Base-by-base conservation (phyloP, 2,113 vertebrate species). In the Equus przewalskii region DNA sequence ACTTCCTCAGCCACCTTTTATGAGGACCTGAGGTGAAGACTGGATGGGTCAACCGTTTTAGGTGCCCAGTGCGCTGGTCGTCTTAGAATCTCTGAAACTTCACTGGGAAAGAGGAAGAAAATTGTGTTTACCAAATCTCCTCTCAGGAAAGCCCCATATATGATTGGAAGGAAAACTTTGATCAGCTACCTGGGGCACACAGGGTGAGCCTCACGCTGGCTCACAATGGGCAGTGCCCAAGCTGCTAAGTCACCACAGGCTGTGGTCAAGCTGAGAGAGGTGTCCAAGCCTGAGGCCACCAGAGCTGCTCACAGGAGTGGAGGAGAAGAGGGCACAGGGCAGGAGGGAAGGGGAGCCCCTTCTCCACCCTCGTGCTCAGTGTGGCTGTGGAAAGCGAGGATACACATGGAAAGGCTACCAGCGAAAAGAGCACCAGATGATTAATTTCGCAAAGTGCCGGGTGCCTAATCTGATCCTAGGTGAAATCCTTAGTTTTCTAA, bases 271-370 rank as follows among this genome's bases (percentile, higher is more conserved):
- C n/a, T 83, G 56, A 81, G 49, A 56, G 41, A 89, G n/a, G 19
- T 24, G 12, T 41, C 24, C 4, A 1, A 58, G 64, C 62, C 28
- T 8, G 58, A 6, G 33, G 28, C 62, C 9, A 0, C 26, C 19
- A 7, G 3, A 80, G 67, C 82, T 65, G 21, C 46, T 6, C 15
- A 9, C 0, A 0, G 6, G 19, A 30, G 6, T 19, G 24, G 18
- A 21, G 26, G 8, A 13, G 41, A 41, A 41, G 36, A 41, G 36
- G 36, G 22, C 36, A 2, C 4, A 0, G 0, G 6, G 16, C 4
- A 12, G 33, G 26, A 36, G 26, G 1, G 1, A 8, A 1, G 49
- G 21, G 30, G 44, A 30, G 3, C 7, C 4, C 26, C 10, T 26
- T 62, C 24, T 36, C 7, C 9, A 4, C 3, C 24, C 6, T 9